Percentiles rank a stretch among this genome's conserved stretches.
phyloP scores from a whole-genome alignment of 2,888 invertebrate genomes.

The Tachina lurida region DNA sequence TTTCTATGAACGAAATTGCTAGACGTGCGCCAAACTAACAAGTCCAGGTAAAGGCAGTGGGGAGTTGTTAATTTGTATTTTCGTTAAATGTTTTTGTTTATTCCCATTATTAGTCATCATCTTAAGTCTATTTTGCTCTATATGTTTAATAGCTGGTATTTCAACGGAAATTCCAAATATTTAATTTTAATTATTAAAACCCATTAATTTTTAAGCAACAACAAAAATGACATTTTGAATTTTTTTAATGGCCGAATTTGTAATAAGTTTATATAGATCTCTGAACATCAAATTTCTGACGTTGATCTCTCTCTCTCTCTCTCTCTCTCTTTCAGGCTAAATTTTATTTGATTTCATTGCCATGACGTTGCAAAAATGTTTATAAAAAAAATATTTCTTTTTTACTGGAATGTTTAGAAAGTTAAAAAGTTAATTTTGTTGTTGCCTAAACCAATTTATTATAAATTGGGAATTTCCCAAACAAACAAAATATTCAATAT shows the following conservation, averaged over 20 bases:
- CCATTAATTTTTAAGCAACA: slow-evolving; percentile 3
- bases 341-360: neutral
- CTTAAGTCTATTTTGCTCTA: slow-evolving; percentile 29
- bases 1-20: slow-evolving; percentile 1
- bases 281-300: slow-evolving; percentile 12
- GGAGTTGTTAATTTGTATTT: neutral
- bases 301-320: neutral
- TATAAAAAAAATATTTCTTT: slow-evolving; percentile 2
- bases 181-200: neutral
- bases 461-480: slow-evolving; percentile 34
- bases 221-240: slow-evolving; percentile 11
- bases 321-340: neutral
- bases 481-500: neutral
- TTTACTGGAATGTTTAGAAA: slow-evolving; percentile 8
- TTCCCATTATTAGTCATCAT: slow-evolving; percentile 39
- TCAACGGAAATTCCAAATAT: slow-evolving; percentile 65
- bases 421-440: slow-evolving; percentile 27
- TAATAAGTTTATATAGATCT: neutral
- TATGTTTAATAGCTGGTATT: slow-evolving; percentile 26
- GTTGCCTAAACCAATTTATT: neutral
- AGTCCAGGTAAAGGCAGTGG: neutral
- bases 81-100: slow-evolving; percentile 19
- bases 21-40: slow-evolving; percentile 42
- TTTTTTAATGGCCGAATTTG: slow-evolving; percentile 3
- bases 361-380: slow-evolving; percentile 17